These are phyloP conservation scores for Dipus sagitta DNA, from an alignment of 2,797 vertebrate species.

Conservation along the genomic window DNA sequence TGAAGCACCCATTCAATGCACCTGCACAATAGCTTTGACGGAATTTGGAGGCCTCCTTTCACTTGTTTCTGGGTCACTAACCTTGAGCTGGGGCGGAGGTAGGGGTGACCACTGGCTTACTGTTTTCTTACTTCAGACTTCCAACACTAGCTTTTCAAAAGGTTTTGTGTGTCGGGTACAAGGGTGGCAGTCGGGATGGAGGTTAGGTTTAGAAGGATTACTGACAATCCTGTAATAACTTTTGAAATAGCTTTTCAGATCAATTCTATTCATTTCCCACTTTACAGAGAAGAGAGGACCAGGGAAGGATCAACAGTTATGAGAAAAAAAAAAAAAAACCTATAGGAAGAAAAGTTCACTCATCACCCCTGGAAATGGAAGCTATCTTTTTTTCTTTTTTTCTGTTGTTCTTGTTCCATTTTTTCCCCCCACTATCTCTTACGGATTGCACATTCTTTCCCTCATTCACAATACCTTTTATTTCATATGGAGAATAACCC, in stretches of 20 bases:
- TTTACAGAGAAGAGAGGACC: constrained; percentile 75
- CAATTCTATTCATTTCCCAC: constrained; percentile 82
- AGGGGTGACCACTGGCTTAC: constrained; percentile 5
- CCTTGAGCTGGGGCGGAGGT: constrained; percentile 37
- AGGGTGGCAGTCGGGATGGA: constrained; percentile 41
- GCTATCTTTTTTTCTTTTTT: constrained; percentile 6
- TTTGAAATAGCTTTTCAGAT: constrained; percentile 84
- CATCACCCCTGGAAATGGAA: constrained; percentile 58
- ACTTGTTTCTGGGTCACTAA: constrained; percentile 74
- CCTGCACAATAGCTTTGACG: constrained; percentile 58
- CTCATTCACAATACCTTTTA: background rate
- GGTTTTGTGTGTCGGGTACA: constrained; percentile 68
- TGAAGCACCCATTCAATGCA: constrained; percentile 16
- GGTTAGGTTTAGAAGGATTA: constrained; percentile 82
- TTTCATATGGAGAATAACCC: constrained; percentile 47
- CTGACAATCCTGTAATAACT: constrained; percentile 84
- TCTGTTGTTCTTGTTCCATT: background rate
- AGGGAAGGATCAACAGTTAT: constrained; percentile 79
- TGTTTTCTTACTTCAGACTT: constrained; percentile 74
- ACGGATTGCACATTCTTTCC: constrained; percentile 39
- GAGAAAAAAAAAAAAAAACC: constrained; percentile 74
- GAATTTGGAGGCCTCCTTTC: constrained; percentile 57
- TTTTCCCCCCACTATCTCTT: background rate
- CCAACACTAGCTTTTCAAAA: constrained; percentile 74
- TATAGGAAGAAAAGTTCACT: constrained; percentile 42